Evolutionary conservation across 2,113 vertebrate genomes (phyloP).

Genomic region (pig (Sus scrofa)): T2T-Sscrofa CM000824.6:103569501-103570000

Average conservation of each 20-base stretch:
- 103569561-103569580: not conserved
- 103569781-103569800: no score
- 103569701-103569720: no score
- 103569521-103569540: not conserved
- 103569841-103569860: no score
- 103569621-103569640: not conserved
- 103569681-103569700: no score
- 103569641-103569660: slow-evolving; percentile 25
- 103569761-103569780: no score
- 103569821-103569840: no score
- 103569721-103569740: no score
- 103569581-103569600: not conserved
- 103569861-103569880: no score
- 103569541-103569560: not conserved
- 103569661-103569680: not conserved
- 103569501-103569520: slow-evolving; percentile 15
- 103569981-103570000: not conserved
- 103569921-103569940: not conserved
- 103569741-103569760: no score
- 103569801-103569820: no score
- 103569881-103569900: not conserved
- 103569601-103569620: slow-evolving; percentile 14
- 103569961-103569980: slow-evolving; percentile 35
- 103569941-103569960: not conserved
- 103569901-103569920: not conserved